These are phyloP conservation scores for Apocheima hispidaria DNA, from an alignment of 2,888 invertebrate genomes.

Conservation along the genomic window DNA sequence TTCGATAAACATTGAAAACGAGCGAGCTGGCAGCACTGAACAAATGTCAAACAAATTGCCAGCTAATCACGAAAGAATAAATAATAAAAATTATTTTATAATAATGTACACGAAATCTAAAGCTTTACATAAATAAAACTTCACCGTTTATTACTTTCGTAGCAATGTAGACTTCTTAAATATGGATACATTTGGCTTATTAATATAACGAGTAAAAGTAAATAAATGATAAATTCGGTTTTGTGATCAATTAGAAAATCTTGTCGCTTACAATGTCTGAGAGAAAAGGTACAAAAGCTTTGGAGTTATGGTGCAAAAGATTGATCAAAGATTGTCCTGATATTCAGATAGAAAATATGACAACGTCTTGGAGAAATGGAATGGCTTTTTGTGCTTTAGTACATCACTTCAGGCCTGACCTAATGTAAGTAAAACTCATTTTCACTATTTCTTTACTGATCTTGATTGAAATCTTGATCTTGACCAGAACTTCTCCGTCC, in stretches of 20 bases:
- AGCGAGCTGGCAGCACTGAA: too few relatives aligned
- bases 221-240: slow-evolving; percentile 1
- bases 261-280: slow-evolving; percentile 88
- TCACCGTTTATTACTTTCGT: not conserved
- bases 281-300: slow-evolving; percentile 94
- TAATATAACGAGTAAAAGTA: slow-evolving; percentile 1
- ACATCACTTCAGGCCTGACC: slow-evolving; percentile 97
- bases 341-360: slow-evolving; percentile 97
- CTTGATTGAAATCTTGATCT: too few relatives aligned
- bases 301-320: slow-evolving; percentile 97
- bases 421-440: slow-evolving; percentile 91
- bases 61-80: slow-evolving; percentile 2
- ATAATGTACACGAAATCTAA: not conserved
- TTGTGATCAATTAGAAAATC: slow-evolving; percentile 32
- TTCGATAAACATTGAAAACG: too few relatives aligned
- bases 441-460: not conserved
- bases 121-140: not conserved
- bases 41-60: slow-evolving; percentile 8
- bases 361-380: slow-evolving; percentile 97
- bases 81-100: not conserved
- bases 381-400: slow-evolving; percentile 98
- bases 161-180: not conserved
- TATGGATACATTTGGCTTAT: not conserved
- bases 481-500: too few relatives aligned
- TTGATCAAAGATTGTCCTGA: slow-evolving; percentile 96